A percentile compares a stretch with the other conserved stretches of the same genome.
These are phyloP conservation scores for Drosophila seguyi DNA, from an alignment of 1,140 invertebrate genomes.

Conservation along the genomic window DNA sequence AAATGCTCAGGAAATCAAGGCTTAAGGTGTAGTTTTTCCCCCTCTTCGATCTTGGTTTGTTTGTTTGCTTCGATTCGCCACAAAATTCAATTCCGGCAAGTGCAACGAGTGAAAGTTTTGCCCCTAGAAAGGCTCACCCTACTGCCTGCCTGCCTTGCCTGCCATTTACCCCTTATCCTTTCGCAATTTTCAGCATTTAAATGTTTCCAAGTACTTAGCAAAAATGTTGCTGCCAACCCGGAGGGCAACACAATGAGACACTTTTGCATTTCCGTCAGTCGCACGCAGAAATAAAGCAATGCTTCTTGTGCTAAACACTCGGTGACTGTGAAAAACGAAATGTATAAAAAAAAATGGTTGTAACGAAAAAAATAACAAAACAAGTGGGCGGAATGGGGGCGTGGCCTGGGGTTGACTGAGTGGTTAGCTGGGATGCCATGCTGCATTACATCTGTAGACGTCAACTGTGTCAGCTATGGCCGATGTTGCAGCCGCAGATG, in stretches of 20 bases:
- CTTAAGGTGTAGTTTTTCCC: constrained; percentile 27
- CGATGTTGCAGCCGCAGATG: constrained; percentile 42
- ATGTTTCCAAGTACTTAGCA: constrained; percentile 76
- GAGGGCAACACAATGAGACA: constrained; percentile 69
- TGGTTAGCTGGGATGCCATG: constrained; percentile 60
- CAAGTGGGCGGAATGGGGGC: constrained; percentile 10
- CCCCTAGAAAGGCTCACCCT: not conserved
- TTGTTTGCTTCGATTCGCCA: constrained; percentile 27
- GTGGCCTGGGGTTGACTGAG: constrained; percentile 69
- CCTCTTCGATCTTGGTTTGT: constrained; percentile 29
- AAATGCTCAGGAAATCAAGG: constrained; percentile 34
- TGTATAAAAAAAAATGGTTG: constrained; percentile 40
- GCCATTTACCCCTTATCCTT: constrained; percentile 36
- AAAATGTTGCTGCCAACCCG: constrained; percentile 66
- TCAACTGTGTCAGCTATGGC: constrained; percentile 70
- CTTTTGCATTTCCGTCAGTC: constrained; percentile 72
- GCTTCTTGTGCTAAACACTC: constrained; percentile 67
- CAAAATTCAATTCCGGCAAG: constrained; percentile 53
- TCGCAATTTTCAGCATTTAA: constrained; percentile 64
- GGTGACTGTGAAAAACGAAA: constrained; percentile 44
- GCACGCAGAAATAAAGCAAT: constrained; percentile 44
- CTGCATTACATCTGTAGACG: constrained; percentile 76
- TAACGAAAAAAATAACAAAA: constrained; percentile 22
- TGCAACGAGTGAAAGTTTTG: constrained; percentile 18
- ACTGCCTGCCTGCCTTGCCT: not conserved